Evolutionary conservation across 2,888 invertebrate species (phyloP).

Genomic region (Phortica okadai): DNA sequence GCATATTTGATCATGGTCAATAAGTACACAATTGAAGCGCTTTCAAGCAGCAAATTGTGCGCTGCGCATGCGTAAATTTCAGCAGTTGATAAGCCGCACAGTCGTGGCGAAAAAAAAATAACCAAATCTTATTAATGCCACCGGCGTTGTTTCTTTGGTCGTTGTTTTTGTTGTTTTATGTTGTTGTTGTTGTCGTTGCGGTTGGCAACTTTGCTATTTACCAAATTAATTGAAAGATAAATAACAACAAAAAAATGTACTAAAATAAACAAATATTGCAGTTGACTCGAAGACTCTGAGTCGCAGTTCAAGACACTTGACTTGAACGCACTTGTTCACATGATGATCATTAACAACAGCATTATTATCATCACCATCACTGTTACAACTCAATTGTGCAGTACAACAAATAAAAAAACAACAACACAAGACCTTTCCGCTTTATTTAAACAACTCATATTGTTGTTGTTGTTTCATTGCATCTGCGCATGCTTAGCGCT

Average conservation of each 20-base stretch:
- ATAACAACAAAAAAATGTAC: slow-evolving; percentile 45
- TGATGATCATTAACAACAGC: too few species aligned
- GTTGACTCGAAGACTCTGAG: slow-evolving; percentile 42
- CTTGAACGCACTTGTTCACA: slow-evolving; percentile 41
- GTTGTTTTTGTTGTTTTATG: neutral
- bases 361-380: neutral
- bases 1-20: slow-evolving; percentile 44
- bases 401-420: slow-evolving; percentile 36
- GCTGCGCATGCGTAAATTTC: slow-evolving; percentile 61
- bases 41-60: slow-evolving; percentile 64
- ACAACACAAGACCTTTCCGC: slow-evolving; percentile 57
- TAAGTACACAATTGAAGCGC: slow-evolving; percentile 56
- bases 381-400: slow-evolving; percentile 34
- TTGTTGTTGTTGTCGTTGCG: neutral
- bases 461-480: neutral
- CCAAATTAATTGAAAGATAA: slow-evolving; percentile 62
- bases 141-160: neutral
- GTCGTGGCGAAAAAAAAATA: neutral
- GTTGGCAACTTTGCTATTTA: slow-evolving; percentile 48
- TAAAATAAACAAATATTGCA: slow-evolving; percentile 47
- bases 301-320: slow-evolving; percentile 52
- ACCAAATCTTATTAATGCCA: slow-evolving; percentile 53
- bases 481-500: slow-evolving; percentile 40
- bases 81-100: neutral
- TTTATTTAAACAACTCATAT: slow-evolving; percentile 21